These are phyloP conservation scores for Scaptomyza tumidula DNA, from an alignment of 2,888 invertebrate species.

Conservation along the genomic window DNA sequence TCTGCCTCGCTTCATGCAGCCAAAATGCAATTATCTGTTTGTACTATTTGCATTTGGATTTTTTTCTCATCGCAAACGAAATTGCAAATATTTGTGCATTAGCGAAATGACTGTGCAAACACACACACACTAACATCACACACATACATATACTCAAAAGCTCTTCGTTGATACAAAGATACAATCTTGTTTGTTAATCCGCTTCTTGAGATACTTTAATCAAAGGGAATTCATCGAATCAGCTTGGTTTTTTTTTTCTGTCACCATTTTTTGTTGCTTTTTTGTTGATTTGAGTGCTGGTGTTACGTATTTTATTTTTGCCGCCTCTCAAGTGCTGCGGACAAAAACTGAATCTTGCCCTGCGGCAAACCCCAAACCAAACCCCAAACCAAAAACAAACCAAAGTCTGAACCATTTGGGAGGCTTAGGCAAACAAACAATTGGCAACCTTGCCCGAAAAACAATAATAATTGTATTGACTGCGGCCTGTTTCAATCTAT, in stretches of 20 bases:
- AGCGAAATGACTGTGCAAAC: conserved; percentile 36
- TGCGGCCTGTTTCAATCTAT: conserved; percentile 24
- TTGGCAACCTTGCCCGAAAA: conserved; percentile 28
- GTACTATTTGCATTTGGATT: conserved; percentile 28
- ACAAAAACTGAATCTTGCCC: conserved; percentile 33
- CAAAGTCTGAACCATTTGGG: background rate
- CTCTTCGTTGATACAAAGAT: conserved; percentile 15
- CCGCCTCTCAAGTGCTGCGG: conserved; percentile 64
- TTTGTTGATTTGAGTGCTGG: conserved; percentile 30
- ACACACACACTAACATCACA: background rate
- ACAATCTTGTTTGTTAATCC: conserved; percentile 25
- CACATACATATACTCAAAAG: background rate
- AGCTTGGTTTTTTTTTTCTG: conserved; percentile 1
- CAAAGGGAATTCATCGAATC: conserved; percentile 51
- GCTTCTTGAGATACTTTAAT: conserved; percentile 36
- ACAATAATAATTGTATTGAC: conserved; percentile 38
- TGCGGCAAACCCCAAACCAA: conserved; percentile 23
- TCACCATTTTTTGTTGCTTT: background rate
- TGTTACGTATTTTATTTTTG: conserved; percentile 11
- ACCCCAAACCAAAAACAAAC: background rate
- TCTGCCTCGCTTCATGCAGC: conserved; percentile 1
- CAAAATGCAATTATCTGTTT: conserved; percentile 63
- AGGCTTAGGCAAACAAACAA: conserved; percentile 23
- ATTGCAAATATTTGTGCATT: conserved; percentile 50
- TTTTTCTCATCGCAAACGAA: conserved; percentile 22